Conservation (phyloP, 2,888 invertebrate species). For the Apeira syringaria region DNA sequence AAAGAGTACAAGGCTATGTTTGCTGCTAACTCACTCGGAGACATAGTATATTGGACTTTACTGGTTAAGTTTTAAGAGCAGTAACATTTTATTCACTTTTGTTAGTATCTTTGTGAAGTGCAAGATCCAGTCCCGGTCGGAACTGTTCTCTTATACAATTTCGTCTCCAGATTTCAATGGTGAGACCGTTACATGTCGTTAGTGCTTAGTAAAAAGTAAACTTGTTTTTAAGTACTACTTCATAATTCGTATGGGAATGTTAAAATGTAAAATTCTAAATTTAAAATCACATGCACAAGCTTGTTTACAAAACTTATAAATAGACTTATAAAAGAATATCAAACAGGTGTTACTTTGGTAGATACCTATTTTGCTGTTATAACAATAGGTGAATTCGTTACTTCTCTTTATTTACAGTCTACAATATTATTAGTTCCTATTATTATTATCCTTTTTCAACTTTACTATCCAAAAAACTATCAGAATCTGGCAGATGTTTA, state of each 20-base stretch:
- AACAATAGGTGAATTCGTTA: no score
- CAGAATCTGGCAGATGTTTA: slow-evolving; percentile 75
- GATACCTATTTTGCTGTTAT: no score
- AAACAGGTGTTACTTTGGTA: no score
- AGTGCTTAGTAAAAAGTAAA: slow-evolving; percentile 33
- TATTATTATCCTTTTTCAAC: slow-evolving; percentile 59
- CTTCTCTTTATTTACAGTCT: no score
- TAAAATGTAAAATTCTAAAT: no score
- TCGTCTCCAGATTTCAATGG: slow-evolving; percentile 51
- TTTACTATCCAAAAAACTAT: slow-evolving; percentile 68
- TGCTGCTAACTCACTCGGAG: slow-evolving; percentile 13
- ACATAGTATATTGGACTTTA: slow-evolving; percentile 21
- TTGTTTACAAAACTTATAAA: no score
- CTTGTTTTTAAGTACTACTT: slow-evolving; percentile 16
- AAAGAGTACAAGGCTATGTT: slow-evolving; percentile 34
- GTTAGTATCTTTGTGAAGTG: slow-evolving; percentile 28
- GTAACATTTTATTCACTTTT: background rate
- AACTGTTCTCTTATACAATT: slow-evolving; percentile 40
- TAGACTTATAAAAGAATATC: no score
- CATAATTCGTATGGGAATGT: no score
- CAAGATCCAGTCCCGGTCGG: slow-evolving; percentile 53
- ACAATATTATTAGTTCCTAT: no score
- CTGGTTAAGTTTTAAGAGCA: background rate
- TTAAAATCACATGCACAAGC: no score
- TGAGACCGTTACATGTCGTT: slow-evolving; percentile 65